These are phyloP conservation scores for Drosophila tropicalis DNA, from an alignment of 1,140 invertebrate genomes.

Conservation along the genomic window DNA sequence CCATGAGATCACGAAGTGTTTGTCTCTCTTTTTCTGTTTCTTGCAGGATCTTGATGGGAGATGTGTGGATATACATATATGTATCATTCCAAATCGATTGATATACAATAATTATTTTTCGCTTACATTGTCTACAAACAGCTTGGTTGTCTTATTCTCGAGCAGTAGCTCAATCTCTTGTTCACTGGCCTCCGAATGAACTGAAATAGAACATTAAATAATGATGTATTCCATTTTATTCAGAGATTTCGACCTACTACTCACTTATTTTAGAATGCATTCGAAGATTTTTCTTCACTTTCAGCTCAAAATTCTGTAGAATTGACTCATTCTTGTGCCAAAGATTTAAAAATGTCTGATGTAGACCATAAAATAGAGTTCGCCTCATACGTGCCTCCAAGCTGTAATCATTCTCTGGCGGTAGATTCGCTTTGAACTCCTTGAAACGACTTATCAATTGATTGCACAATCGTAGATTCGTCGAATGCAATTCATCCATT, in stretches of 20 bases:
- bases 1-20: constrained; percentile 74
- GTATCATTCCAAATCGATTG: neutral
- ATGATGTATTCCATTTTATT: neutral
- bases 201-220: constrained; percentile 29
- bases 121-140: constrained; percentile 82
- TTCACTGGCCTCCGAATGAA: constrained; percentile 76
- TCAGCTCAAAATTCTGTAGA: constrained; percentile 70
- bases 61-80: too few relatives aligned
- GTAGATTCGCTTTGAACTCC: constrained; percentile 76
- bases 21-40: constrained; percentile 80
- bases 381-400: constrained; percentile 79
- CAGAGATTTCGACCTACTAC: constrained; percentile 6
- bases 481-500: constrained; percentile 73
- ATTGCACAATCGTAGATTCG: constrained; percentile 73
- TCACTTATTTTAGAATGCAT: constrained; percentile 80
- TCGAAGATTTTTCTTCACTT: constrained; percentile 76
- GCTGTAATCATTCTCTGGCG: constrained; percentile 73
- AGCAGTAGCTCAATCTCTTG: constrained; percentile 80
- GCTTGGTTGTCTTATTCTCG: constrained; percentile 77
- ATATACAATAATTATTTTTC: neutral
- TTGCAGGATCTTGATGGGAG: constrained; percentile 66
- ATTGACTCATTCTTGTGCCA: constrained; percentile 81
- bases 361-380: constrained; percentile 77
- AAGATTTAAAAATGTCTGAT: constrained; percentile 76
- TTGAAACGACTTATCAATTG: constrained; percentile 71